Evolutionary conservation across 2,797 vertebrate genomes (phyloP), one percentile per base, ranked within the genome.

Genomic region (Tapera naevia): DNA sequence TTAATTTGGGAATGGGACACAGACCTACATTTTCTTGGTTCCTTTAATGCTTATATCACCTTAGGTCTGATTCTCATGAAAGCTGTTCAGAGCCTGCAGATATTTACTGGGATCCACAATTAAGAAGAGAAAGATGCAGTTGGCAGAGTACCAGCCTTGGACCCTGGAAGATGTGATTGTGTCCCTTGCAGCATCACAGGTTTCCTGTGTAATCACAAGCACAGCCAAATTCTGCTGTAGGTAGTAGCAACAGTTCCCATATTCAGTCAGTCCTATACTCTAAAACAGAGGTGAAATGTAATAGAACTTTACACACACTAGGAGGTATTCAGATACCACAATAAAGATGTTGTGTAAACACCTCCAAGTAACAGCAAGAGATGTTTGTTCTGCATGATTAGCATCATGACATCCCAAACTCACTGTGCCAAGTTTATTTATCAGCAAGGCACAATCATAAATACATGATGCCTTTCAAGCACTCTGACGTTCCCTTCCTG

Each of bases 401-500:
- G 27, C 56, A 35, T 67, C 23, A 35, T 37, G 65, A 37, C 45
- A 80, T 84, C 71, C 53, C 81, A 93, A 94, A 88, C 24, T 84
- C 43, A 43, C 60, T 25, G 50, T 0, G 1, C 30, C 27, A 64
- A 65, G 80, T 85, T 76, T 80, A 84, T 91, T 56, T 72, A 82
- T 88, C 76, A 94, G 80, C 56, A 86, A 78, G 73, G 82, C 58
- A 89, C 23, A 65, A 32, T 48, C 70, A 82, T 86, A 94, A 92
- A 85, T 86, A 91, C 57, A 78, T 17, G 50, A 80, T 86, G 76
- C 43, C 82, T 94, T 84, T 95, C 70, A 80, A 89, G 57, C 71
- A 48, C 65, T 78, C 56, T 71, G 85, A 95, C 90, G 78, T 92
- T 88, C 67, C 48, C 96, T 96, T 97, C 96, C 96, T 94, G 96